phyloP scores from a whole-genome alignment of 1,140 invertebrate species.

The Argopecten irradians region DNA sequence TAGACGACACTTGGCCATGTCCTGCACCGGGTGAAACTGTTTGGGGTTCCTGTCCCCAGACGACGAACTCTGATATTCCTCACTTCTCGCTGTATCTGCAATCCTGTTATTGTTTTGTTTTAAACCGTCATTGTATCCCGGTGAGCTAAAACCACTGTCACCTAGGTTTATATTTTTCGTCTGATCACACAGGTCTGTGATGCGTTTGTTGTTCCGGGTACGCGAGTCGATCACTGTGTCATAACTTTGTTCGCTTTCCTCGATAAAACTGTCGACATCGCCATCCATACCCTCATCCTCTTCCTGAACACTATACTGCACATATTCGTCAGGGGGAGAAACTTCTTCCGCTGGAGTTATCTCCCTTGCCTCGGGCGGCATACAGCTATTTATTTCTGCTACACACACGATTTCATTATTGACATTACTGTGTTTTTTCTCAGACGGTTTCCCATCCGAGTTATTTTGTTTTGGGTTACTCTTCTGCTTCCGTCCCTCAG shows the following conservation, averaged over 20 bases:
- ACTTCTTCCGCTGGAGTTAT: not conserved
- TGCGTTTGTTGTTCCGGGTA: not conserved
- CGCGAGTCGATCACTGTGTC: constrained; percentile 49
- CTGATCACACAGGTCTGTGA: constrained; percentile 46
- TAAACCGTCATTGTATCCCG: not conserved
- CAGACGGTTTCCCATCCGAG: not conserved
- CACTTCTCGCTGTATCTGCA: not conserved
- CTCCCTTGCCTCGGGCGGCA: not conserved
- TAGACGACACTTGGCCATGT: not conserved
- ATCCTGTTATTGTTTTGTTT: not conserved
- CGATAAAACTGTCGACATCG: constrained; percentile 35
- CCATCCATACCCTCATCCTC: constrained; percentile 10
- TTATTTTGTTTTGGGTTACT: constrained; percentile 33
- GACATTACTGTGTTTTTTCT: not conserved
- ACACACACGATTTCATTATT: constrained; percentile 48
- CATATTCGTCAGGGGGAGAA: not conserved
- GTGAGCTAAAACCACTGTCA: constrained; percentile 51
- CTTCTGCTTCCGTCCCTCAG: constrained; percentile 5
- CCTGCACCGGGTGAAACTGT: not conserved
- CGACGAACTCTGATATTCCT: not conserved
- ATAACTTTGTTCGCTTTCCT: constrained; percentile 54
- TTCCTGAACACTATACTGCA: not conserved
- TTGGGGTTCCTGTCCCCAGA: not conserved
- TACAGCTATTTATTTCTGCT: constrained; percentile 47
- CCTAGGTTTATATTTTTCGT: constrained; percentile 42